Base-by-base conservation (phyloP, 2,797 vertebrate genomes). In the Pempheris klunzingeri region DNA sequence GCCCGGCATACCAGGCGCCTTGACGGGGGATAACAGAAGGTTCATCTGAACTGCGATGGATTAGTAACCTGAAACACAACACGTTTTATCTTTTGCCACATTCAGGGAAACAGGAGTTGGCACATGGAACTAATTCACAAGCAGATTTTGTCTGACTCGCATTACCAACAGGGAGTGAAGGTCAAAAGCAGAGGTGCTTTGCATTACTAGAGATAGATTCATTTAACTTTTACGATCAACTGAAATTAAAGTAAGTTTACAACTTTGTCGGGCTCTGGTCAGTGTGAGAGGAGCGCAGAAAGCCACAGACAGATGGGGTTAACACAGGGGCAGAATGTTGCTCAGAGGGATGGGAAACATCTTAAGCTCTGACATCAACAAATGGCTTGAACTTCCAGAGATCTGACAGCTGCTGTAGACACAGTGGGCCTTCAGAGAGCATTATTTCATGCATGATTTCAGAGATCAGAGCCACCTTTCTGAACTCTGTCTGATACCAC, bases 11-110 rank as follows among this genome's bases (percentile, higher is more conserved):
- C 59, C 76, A 22, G 26, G 49, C 28, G 12, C 28, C 49, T 80
- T 58, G 24, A 52, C 20, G n/a, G 66, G 58, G 61, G 53, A 78
- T 80, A 74, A 84, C 70, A 77, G 74, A 28, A 55, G 76, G 70
- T 63, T 72, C 78, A 58, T 72, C 52, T 82, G 65, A 71, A 54
- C 63, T 20, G 52, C 11, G 7, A 17, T 28, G 77, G 72, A 85
- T 86, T 71, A 72, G 87, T 80, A 85, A 88, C 77, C 62, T 60
- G 75, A 92, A 52, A 74, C 86, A 20, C 57, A 14, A 65, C 78
- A 49, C 58, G 13, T 80, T 69, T 82, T 52, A 83, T 76, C 83
- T 84, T 61, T 39, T 70, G 74, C 85, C 20, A 71, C 84, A 62
- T 77, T 76, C 80, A 74, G 52, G 69, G 86, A 87, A 81, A 82